Evolutionary conservation across 2,113 vertebrate species (phyloP).

Genomic region (Tursiops truncatus): DNA sequence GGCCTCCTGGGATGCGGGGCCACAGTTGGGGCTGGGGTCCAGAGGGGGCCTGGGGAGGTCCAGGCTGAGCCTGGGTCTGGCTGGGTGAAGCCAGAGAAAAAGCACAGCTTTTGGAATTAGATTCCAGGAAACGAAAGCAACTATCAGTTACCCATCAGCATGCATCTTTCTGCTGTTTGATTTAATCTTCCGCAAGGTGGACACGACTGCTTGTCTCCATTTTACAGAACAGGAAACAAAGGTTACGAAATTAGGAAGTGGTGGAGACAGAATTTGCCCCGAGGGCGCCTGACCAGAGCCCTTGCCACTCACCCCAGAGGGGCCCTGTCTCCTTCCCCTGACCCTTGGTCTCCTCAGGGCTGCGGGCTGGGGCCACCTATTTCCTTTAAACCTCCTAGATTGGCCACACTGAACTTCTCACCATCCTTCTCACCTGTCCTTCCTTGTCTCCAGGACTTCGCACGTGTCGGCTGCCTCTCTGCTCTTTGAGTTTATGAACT

Average conservation of each 20-base stretch:
- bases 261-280: not conserved
- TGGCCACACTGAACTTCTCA: not conserved
- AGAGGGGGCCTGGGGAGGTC: no score
- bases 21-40: no score
- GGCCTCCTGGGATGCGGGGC: not conserved
- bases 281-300: not conserved
- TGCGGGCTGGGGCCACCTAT: not conserved
- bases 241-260: not conserved
- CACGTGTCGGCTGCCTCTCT: fast-evolving
- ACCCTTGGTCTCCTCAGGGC: not conserved
- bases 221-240: not conserved
- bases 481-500: not conserved
- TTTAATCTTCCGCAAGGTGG: no score
- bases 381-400: not conserved
- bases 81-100: not conserved
- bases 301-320: not conserved
- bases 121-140: not conserved
- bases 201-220: fast-evolving
- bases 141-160: fast-evolving
- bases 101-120: not conserved
- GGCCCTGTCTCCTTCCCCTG: not conserved
- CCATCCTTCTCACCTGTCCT: not conserved
- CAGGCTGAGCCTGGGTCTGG: not conserved
- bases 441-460: not conserved
- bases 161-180: fast-evolving